Percentiles rank a stretch among this genome's conserved stretches.
These are phyloP conservation scores for Buceros bicornis DNA, from an alignment of 2,797 vertebrate species.

Conservation along the genomic window DNA sequence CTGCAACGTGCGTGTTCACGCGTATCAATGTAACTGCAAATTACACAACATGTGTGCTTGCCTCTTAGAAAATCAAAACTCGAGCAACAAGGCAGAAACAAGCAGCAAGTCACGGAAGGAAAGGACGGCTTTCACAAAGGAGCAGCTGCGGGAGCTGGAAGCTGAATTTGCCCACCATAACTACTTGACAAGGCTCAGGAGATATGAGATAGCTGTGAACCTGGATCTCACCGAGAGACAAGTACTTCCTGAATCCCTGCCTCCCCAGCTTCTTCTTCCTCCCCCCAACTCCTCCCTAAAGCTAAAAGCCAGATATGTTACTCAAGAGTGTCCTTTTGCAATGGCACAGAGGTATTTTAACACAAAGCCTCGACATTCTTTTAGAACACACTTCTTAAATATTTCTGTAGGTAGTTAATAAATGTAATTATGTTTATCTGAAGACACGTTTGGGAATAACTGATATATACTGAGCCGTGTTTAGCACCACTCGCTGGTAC, in stretches of 20 bases:
- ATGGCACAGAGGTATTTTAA: not conserved
- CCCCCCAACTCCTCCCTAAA: not conserved
- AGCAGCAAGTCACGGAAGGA: slow-evolving; percentile 94
- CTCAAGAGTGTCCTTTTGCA: not conserved
- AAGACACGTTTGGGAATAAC: not conserved
- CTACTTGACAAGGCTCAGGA: slow-evolving; percentile 96
- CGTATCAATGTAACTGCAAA: not conserved
- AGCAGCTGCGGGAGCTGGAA: slow-evolving; percentile 95
- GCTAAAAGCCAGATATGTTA: not conserved
- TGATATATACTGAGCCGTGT: not conserved
- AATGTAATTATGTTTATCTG: not conserved
- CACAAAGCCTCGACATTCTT: not conserved
- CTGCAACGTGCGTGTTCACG: rapidly evolving
- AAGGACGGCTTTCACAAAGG: slow-evolving; percentile 96
- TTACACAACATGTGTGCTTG: not conserved
- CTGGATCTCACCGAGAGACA: slow-evolving; percentile 98
- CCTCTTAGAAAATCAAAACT: slow-evolving; percentile 85
- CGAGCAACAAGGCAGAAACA: slow-evolving; percentile 84
- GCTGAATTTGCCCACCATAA: slow-evolving; percentile 98
- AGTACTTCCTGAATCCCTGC: slow-evolving; percentile 73
- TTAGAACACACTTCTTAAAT: not conserved
- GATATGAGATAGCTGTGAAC: slow-evolving; percentile 98
- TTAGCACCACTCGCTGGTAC: not conserved
- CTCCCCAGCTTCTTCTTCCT: not conserved
- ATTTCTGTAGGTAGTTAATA: not conserved